Evolutionary conservation across 2,888 invertebrate species (phyloP), one percentile per base, ranked within the genome.

Genomic region (Xestoiulus laeticollis): DNA sequence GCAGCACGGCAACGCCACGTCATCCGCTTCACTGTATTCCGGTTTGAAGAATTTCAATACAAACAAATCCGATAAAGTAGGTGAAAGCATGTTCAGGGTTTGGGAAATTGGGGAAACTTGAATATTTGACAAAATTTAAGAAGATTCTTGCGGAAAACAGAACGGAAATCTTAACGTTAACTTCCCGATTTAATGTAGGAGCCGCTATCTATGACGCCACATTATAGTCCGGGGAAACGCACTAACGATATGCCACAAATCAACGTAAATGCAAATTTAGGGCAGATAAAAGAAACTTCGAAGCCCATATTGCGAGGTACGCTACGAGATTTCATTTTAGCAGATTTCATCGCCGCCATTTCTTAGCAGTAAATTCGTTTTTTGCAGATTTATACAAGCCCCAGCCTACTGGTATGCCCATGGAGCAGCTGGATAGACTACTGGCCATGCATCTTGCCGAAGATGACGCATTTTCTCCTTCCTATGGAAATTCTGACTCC

Each of bases 161-260:
- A 5, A n/a, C 2, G n/a, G 3, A 5, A 26, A 68, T 8, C 68
- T 2, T 26, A 68, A n/a, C 10, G n/a, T 68, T 68, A 82, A 12
- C n/a, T 82, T 32, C 19, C 30, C 1, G 1, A 1, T 26, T 78
- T 10, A 30, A 30, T 78, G 19, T 82, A 85, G 85, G 85, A 85
- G 33, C 78, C 86, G 22, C n/a, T 87, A 38, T 87, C 59, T 30
- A 43, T 33, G 53, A 30, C 19, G 30, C 85, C 68, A 32, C 85
- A 85, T 30, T 38, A 33, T 32, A 88, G 87, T 26, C 87, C 89
- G 4, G 85, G 53, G 22, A 89, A 89, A 84, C 83, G 89, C 16
- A 88, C 88, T 14, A 89, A 89, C 38, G 89, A 89, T 38, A 89
- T 88, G 88, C 89, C 89, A 12, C 89, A 89, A 85, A 59, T 89